Conservation (phyloP, 2,888 invertebrate species). For the Limnephilus rhombicus region DNA sequence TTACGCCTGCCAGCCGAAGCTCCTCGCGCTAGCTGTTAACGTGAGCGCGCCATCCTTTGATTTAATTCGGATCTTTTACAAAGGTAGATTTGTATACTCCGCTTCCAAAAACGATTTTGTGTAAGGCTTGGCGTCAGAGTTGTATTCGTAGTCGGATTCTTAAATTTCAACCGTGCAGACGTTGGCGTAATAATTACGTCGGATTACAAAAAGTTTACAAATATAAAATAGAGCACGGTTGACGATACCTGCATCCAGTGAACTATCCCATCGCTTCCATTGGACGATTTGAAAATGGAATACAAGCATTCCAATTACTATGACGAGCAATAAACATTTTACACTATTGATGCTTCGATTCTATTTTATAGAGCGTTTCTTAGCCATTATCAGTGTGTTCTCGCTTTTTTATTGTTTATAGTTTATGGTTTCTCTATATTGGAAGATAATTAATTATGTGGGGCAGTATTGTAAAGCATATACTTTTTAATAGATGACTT, state of each 20-base stretch:
- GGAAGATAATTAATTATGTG: not conserved
- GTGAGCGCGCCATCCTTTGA: too few relatives aligned
- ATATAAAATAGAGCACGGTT: not conserved
- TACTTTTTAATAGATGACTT: not conserved
- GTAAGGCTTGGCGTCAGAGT: too few relatives aligned
- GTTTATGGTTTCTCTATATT: not conserved
- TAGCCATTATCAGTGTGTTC: not conserved
- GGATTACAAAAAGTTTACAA: too few relatives aligned
- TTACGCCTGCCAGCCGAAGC: too few relatives aligned
- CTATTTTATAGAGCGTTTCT: not conserved
- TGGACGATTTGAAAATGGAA: constrained; percentile 33
- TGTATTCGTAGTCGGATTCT: too few relatives aligned
- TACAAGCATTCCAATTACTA: not conserved
- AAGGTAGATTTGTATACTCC: too few relatives aligned
- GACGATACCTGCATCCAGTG: not conserved
- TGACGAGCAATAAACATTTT: constrained; percentile 21
- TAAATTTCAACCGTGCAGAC: too few relatives aligned
- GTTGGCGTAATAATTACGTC: too few relatives aligned
- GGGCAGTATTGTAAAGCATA: not conserved
- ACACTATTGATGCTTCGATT: not conserved
- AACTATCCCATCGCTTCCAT: constrained; percentile 21
- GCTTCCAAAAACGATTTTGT: too few relatives aligned
- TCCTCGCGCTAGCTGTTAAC: too few relatives aligned
- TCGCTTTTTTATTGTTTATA: not conserved
- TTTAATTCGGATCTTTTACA: too few relatives aligned